Percentiles rank a stretch among this genome's conserved stretches.
phyloP scores from a whole-genome alignment of 1,140 invertebrate species.

The Drosophila nigromelanica region DNA sequence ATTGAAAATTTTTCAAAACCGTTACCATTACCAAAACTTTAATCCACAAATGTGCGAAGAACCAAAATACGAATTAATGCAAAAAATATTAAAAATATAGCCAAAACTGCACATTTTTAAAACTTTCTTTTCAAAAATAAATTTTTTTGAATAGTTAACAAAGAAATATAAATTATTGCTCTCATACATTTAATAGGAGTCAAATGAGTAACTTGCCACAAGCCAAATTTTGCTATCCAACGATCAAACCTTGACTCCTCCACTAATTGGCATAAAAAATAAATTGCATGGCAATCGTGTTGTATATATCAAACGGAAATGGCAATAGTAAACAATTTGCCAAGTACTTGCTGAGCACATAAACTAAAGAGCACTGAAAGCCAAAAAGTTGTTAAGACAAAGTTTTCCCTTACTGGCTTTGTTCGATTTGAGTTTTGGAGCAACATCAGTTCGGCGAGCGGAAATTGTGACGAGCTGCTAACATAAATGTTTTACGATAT shows the following conservation, averaged over 20 bases:
- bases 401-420: slow-evolving; percentile 36
- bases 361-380: slow-evolving; percentile 43
- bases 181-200: too few relatives aligned
- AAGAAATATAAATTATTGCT: too few relatives aligned
- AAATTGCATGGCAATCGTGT: slow-evolving; percentile 56
- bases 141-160: too few relatives aligned
- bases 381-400: slow-evolving; percentile 37
- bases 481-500: slow-evolving; percentile 31
- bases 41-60: too few relatives aligned
- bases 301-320: slow-evolving; percentile 64
- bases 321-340: slow-evolving; percentile 71
- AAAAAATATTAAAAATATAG: too few relatives aligned
- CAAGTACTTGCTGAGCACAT: slow-evolving; percentile 72
- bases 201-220: too few relatives aligned
- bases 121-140: too few relatives aligned
- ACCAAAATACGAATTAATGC: too few relatives aligned
- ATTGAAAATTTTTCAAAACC: slow-evolving; percentile 56
- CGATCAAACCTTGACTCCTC: not conserved
- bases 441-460: slow-evolving; percentile 12
- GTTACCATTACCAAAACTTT: too few relatives aligned
- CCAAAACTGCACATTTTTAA: too few relatives aligned
- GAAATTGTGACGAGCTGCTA: slow-evolving; percentile 62
- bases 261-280: slow-evolving; percentile 22
- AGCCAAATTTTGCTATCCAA: too few relatives aligned
- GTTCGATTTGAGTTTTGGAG: slow-evolving; percentile 45